Evolutionary conservation across 2,113 vertebrate species (phyloP).

Genomic region (Narcine bancroftii): DNA sequence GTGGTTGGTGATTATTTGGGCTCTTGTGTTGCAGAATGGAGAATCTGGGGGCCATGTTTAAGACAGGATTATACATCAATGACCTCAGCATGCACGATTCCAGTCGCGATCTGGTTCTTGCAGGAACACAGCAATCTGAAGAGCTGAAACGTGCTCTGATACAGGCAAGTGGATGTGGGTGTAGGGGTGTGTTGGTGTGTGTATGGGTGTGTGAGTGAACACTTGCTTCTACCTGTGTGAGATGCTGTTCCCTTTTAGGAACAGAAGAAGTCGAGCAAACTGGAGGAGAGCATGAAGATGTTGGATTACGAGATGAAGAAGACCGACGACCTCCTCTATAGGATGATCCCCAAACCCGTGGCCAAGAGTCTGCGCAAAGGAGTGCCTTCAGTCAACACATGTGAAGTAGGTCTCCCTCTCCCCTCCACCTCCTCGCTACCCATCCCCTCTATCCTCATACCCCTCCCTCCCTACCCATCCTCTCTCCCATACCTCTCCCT

Average conservation of each 20-base stretch:
- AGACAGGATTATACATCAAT: slow-evolving; percentile 61
- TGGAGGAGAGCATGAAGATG: slow-evolving; percentile 67
- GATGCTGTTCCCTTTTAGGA: slow-evolving; percentile 45
- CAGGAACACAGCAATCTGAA: slow-evolving; percentile 60
- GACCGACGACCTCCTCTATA: slow-evolving; percentile 62
- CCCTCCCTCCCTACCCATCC: no score
- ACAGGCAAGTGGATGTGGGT: slow-evolving; percentile 58
- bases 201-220: background rate
- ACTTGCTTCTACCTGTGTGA: no score
- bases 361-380: slow-evolving; percentile 61
- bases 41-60: slow-evolving; percentile 61
- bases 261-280: slow-evolving; percentile 60
- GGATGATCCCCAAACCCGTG: slow-evolving; percentile 64
- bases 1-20: background rate
- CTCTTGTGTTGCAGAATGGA: slow-evolving; percentile 54
- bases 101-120: slow-evolving; percentile 61
- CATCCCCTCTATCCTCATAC: no score
- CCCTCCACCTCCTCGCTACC: background rate
- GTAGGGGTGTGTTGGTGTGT: background rate
- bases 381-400: slow-evolving; percentile 62
- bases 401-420: slow-evolving; percentile 49
- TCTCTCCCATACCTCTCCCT: no score
- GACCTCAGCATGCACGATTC: slow-evolving; percentile 66
- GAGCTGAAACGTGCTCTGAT: slow-evolving; percentile 63
- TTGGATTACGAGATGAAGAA: slow-evolving; percentile 68